Percentiles rank a stretch among this genome's conserved stretches.
These are phyloP conservation scores for Myxocyprinus asiaticus DNA, from an alignment of 2,113 vertebrate genomes.

Conservation along the genomic window DNA sequence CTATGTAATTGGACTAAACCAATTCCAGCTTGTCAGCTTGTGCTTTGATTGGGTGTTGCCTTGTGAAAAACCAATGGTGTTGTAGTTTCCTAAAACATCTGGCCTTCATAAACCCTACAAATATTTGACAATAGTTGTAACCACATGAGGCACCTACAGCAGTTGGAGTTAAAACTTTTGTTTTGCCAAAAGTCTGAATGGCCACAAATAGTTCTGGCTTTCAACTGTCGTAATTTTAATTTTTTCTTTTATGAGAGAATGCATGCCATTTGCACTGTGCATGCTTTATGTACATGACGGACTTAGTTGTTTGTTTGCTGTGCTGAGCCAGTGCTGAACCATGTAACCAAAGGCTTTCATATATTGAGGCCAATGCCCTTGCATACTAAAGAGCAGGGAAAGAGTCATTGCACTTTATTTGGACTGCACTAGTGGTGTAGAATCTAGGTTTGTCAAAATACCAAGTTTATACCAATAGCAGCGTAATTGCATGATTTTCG, in stretches of 20 bases:
- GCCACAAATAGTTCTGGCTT: background rate
- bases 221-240: background rate
- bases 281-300: background rate
- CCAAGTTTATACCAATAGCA: no score
- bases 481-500: no score
- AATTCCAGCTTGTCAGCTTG: background rate
- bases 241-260: background rate
- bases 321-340: background rate
- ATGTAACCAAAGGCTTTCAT: background rate
- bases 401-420: no score
- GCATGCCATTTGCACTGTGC: background rate
- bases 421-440: no score
- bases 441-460: no score
- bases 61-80: background rate
- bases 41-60: background rate
- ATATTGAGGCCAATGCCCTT: background rate
- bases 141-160: background rate
- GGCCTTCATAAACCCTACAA: background rate
- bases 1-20: no score
- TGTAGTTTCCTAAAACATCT: background rate
- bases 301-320: constrained; percentile 25
- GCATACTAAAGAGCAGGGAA: background rate
- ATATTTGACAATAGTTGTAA: constrained; percentile 16
- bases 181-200: background rate
- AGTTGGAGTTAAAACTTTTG: no score